phyloP scores from a whole-genome alignment of 37 sponge, comb jelly and placozoan species.

The Chondrosia reniformis region DNA sequence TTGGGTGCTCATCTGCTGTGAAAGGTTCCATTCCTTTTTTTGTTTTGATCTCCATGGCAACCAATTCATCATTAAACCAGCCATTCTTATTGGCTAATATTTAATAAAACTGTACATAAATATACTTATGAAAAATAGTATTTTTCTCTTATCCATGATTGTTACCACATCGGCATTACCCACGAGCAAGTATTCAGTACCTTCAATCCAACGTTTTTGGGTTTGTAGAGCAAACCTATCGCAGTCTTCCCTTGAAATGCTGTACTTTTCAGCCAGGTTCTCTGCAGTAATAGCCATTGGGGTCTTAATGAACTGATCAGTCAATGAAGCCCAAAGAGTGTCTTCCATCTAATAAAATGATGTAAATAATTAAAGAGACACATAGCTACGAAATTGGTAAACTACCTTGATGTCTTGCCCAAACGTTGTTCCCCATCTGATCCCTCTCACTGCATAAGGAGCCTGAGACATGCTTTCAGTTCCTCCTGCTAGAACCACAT shows the following conservation, averaged over 20 bases:
- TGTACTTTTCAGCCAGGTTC: slow-evolving; percentile 88
- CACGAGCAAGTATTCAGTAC: too few species aligned
- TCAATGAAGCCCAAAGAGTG: slow-evolving; percentile 82
- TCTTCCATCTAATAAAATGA: slow-evolving; percentile 75
- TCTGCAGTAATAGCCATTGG: slow-evolving; percentile 98
- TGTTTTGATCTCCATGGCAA: slow-evolving; percentile 70
- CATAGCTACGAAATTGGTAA: neutral
- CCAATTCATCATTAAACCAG: slow-evolving; percentile 77
- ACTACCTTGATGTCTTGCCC: slow-evolving; percentile 79
- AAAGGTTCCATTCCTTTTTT: slow-evolving; percentile 88
- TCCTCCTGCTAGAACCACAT: slow-evolving; percentile 86
- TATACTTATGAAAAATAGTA: too few species aligned
- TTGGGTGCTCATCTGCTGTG: slow-evolving; percentile 85
- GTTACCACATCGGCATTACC: too few species aligned
- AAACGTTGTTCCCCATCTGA: slow-evolving; percentile 76
- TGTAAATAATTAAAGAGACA: neutral
- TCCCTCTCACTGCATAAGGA: slow-evolving; percentile 68
- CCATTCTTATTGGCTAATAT: slow-evolving; percentile 58
- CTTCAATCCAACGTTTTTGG: slow-evolving; percentile 83
- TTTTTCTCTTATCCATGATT: too few species aligned
- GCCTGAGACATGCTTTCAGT: slow-evolving; percentile 93
- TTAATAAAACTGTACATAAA: too few species aligned
- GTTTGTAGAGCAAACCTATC: slow-evolving; percentile 83
- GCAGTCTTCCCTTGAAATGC: slow-evolving; percentile 82
- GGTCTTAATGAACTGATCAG: slow-evolving; percentile 76